phyloP scores from a whole-genome alignment of 1,140 invertebrate genomes.

The Nebria ingens region DNA sequence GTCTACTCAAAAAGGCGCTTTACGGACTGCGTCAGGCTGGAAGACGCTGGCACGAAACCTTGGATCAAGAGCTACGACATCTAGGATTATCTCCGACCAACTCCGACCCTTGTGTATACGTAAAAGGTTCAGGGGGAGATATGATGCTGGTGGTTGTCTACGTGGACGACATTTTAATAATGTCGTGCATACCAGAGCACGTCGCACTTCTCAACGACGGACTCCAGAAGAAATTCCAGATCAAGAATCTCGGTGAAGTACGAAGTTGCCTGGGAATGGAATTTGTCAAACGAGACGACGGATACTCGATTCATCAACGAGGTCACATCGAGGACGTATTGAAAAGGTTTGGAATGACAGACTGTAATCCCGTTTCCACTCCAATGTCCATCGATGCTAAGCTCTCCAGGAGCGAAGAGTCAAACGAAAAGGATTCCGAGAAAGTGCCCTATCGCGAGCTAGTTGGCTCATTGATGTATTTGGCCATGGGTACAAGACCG shows the following conservation, averaged over 20 bases:
- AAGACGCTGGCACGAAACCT: conserved; percentile 20
- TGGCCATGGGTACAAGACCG: background rate
- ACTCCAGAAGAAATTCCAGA: conserved; percentile 12
- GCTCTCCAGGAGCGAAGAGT: background rate
- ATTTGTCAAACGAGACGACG: conserved; percentile 2
- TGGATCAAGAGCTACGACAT: conserved; percentile 18
- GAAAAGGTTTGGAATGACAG: conserved; percentile 17
- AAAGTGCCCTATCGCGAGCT: background rate
- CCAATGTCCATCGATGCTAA: conserved; percentile 1
- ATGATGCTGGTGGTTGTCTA: conserved; percentile 22
- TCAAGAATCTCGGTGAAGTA: conserved; percentile 16
- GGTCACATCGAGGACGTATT: conserved; percentile 16
- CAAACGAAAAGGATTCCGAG: background rate
- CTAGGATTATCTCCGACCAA: conserved; percentile 15
- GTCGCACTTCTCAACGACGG: background rate
- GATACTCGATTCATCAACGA: conserved; percentile 5
- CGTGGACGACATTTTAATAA: conserved; percentile 26
- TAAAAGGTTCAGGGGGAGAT: conserved; percentile 7
- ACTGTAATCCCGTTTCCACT: conserved; percentile 18
- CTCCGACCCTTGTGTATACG: conserved; percentile 26
- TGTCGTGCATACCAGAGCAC: conserved; percentile 14
- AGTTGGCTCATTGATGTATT: background rate
- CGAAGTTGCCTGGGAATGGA: conserved; percentile 17
- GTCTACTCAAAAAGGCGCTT: conserved; percentile 19
- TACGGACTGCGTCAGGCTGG: conserved; percentile 31